Percentiles rank a stretch among this genome's conserved stretches.
Evolutionary conservation across 2,797 vertebrate genomes (phyloP).

Genomic region (Parauchenoglanis ngamensis): DNA sequence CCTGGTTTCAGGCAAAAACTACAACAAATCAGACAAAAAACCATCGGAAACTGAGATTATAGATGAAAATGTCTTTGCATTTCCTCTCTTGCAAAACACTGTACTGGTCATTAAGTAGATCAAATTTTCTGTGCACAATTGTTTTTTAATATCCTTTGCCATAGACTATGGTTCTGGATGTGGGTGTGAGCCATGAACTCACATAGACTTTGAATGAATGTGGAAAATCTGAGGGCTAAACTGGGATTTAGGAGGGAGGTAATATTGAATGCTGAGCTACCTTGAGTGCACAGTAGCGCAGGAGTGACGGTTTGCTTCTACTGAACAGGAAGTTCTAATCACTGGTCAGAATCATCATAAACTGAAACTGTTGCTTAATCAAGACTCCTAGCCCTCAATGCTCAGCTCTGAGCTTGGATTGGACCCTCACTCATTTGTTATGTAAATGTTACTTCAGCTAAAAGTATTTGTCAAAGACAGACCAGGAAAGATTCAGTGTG

Average conservation of each 20-base stretch:
- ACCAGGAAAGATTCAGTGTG: background rate
- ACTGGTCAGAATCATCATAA: background rate
- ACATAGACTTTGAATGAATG: background rate
- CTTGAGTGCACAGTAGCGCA: background rate
- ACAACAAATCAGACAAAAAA: background rate
- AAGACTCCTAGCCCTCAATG: background rate
- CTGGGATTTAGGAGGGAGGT: background rate
- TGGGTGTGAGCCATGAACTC: slow-evolving; percentile 3
- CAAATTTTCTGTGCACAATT: background rate
- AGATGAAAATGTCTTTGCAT: background rate
- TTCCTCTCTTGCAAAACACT: slow-evolving; percentile 10
- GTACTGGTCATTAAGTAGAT: slow-evolving; percentile 8
- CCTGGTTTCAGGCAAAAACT: background rate
- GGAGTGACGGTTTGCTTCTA: background rate
- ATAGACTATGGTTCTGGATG: background rate
- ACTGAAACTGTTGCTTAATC: background rate
- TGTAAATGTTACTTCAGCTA: background rate
- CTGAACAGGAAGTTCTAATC: slow-evolving; percentile 3
- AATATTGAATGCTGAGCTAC: background rate
- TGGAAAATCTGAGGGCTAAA: background rate
- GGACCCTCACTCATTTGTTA: background rate
- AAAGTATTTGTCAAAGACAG: background rate
- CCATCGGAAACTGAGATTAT: background rate
- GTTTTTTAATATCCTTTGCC: slow-evolving; percentile 23
- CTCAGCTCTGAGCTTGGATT: background rate